A percentile compares a stretch with the other conserved stretches of the same genome.
phyloP scores from a whole-genome alignment of 2,888 invertebrate species.

The Stenoptilia bipunctidactyla region DNA sequence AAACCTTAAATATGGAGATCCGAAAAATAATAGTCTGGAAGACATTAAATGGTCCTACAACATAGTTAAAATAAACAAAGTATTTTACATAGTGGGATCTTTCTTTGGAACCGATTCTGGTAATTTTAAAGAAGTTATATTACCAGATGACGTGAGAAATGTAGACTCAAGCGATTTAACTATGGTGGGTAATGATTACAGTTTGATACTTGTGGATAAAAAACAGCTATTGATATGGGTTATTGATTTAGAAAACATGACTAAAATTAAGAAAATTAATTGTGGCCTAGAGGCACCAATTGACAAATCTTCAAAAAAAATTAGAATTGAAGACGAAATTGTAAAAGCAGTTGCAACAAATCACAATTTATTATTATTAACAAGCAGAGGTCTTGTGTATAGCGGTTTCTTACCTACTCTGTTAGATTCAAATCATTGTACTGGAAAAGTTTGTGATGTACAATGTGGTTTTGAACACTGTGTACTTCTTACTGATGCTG shows the following conservation, averaged over 20 bases:
- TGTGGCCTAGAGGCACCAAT: slow-evolving; percentile 27
- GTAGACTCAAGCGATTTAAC: slow-evolving; percentile 14
- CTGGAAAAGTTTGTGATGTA: slow-evolving; percentile 71
- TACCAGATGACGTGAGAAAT: slow-evolving; percentile 26
- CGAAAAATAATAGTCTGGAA: slow-evolving; percentile 21
- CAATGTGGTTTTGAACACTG: slow-evolving; percentile 87
- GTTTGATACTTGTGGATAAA: slow-evolving; percentile 28
- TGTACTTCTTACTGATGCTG: slow-evolving; percentile 76
- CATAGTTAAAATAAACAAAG: slow-evolving; percentile 28
- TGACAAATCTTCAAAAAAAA: slow-evolving; percentile 22
- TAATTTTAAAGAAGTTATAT: slow-evolving; percentile 23
- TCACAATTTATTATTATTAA: slow-evolving; percentile 34
- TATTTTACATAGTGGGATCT: slow-evolving; percentile 39
- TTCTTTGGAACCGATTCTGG: slow-evolving; percentile 30
- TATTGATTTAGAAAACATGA: slow-evolving; percentile 27
- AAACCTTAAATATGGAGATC: slow-evolving; percentile 24
- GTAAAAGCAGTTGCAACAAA: slow-evolving; percentile 29
- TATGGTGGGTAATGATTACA: slow-evolving; percentile 43
- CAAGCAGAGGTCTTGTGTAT: slow-evolving; percentile 56
- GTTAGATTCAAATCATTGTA: slow-evolving; percentile 64
- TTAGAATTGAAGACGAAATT: slow-evolving; percentile 22
- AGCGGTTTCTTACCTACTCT: slow-evolving; percentile 70
- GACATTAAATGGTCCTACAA: slow-evolving; percentile 54
- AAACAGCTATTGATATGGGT: slow-evolving; percentile 28
- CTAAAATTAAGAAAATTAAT: slow-evolving; percentile 24